Conservation (phyloP, 2,888 invertebrate species). For the Calephelis perditalis region DNA sequence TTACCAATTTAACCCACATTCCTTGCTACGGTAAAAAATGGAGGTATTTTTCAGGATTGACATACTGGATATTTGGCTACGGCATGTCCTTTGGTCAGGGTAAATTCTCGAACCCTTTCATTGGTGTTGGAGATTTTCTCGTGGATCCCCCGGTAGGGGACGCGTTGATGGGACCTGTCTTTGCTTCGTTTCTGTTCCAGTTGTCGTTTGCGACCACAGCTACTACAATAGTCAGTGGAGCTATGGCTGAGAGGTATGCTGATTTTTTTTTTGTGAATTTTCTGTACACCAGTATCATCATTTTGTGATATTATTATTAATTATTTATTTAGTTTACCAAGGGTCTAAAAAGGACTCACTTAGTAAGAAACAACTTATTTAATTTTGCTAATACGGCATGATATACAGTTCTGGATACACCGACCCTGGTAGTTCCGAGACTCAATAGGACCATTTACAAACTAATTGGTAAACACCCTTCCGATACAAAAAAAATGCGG, state of each 20-base stretch:
- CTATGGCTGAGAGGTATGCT: constrained; percentile 92
- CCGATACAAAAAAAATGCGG: no score
- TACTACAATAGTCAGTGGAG: constrained; percentile 95
- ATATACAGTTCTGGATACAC: no score
- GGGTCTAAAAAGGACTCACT: no score
- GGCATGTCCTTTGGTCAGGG: constrained; percentile 91
- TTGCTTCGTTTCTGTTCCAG: constrained; percentile 94
- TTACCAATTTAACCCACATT: no score
- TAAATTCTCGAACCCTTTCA: constrained; percentile 82
- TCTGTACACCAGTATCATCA: background rate
- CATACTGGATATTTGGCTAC: constrained; percentile 97
- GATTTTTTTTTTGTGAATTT: background rate
- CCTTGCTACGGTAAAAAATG: no score
- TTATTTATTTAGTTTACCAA: no score
- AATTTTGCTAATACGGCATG: no score
- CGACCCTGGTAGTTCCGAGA: no score
- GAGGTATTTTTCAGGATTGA: constrained; percentile 75
- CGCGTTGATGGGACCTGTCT: constrained; percentile 89
- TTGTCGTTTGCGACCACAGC: constrained; percentile 93
- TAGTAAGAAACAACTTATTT: no score
- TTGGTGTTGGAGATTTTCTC: constrained; percentile 90
- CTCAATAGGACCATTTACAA: no score
- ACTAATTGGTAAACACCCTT: no score
- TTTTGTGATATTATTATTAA: background rate
- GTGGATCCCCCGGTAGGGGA: constrained; percentile 86